Evolutionary conservation across 2,797 vertebrate species (phyloP), one percentile per base, ranked within the genome.

Genomic region (Cephalopachus bancanus): DNA sequence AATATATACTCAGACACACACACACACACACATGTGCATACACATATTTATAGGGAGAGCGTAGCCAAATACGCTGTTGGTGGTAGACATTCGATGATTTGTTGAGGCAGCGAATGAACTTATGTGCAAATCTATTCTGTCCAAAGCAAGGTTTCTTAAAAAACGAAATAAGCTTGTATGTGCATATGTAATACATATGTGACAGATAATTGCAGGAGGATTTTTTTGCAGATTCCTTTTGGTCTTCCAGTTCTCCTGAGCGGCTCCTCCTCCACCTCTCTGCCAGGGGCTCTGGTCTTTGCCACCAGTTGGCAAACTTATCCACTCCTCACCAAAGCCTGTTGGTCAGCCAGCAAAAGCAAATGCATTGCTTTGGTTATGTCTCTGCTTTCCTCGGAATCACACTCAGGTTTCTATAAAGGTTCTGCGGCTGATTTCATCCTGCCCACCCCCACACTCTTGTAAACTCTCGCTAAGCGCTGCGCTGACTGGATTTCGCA

Each of bases 331-430:
- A 84, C 91, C 80, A 74, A 84, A 96, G 51, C 64, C 75, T 97
- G 91, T 89, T 83, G 74, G 71, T 69, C 33, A 79, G 59, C 93
- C 85, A 96, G 69, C 57, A 69, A 95, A 95, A 96, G 79, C 79
- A 95, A 80, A 86, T 19, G 83, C 44, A 7, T 83, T 72, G 7
- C 74, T 96, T 81, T 69, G 71, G 79, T 62, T 62, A 17, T 2
- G 37, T 95, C 55, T 75, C 88, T 89, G 37, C 57, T 78, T 91
- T 83, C 55, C 76, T 93, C 30, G 12, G 24, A 57, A 55, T 83
- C 69, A 62, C 78, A 72, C 20, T 95, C 80, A 14, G 44, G 62
- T 83, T 95, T 93, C 93, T 87, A 1, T 62, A 76, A 85, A 83
- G 59, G 53, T 65, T 72, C 76, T 92, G 85, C 0, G 0, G 84